A percentile compares a stretch with the other conserved stretches of the same genome.
Evolutionary conservation across 2,797 vertebrate species (phyloP).

Genomic region (Clarias laeviceps): DNA sequence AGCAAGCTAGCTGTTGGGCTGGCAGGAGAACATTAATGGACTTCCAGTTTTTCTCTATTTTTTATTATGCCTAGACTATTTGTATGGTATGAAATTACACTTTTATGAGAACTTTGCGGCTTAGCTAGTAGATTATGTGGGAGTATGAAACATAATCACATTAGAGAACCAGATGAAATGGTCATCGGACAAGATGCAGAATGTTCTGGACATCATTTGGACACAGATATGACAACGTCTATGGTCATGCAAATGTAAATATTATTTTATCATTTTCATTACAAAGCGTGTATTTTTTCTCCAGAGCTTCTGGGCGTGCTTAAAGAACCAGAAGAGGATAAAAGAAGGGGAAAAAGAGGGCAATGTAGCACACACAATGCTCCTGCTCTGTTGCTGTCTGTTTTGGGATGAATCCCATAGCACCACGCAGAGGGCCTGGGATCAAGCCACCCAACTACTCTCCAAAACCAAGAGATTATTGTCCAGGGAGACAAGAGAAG

Average conservation of each 20-base stretch:
- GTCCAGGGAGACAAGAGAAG: constrained; percentile 32
- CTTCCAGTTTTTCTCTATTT: neutral
- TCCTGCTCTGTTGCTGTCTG: constrained; percentile 34
- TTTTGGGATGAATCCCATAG: constrained; percentile 42
- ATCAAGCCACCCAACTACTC: constrained; percentile 29
- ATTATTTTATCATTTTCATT: constrained; percentile 10
- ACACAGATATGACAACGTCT: constrained; percentile 4
- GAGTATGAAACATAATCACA: neutral
- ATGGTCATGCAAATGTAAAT: neutral
- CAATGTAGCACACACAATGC: constrained; percentile 25
- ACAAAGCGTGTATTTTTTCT: constrained; percentile 9
- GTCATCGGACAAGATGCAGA: constrained; percentile 1
- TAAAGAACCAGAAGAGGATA: neutral
- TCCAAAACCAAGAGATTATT: constrained; percentile 36
- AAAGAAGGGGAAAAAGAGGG: neutral
- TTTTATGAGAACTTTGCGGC: neutral
- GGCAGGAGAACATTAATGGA: neutral
- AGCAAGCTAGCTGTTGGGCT: neutral
- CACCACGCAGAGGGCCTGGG: constrained; percentile 40
- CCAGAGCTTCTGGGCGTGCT: neutral
- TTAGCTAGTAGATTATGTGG: neutral
- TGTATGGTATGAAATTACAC: constrained; percentile 11
- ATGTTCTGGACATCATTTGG: constrained; percentile 11
- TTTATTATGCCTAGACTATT: neutral
- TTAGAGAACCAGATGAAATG: constrained; percentile 11